Evolutionary conservation across 2,888 invertebrate genomes (phyloP), one percentile per base, ranked within the genome.

Genomic region (Andrena trimmerana): DNA sequence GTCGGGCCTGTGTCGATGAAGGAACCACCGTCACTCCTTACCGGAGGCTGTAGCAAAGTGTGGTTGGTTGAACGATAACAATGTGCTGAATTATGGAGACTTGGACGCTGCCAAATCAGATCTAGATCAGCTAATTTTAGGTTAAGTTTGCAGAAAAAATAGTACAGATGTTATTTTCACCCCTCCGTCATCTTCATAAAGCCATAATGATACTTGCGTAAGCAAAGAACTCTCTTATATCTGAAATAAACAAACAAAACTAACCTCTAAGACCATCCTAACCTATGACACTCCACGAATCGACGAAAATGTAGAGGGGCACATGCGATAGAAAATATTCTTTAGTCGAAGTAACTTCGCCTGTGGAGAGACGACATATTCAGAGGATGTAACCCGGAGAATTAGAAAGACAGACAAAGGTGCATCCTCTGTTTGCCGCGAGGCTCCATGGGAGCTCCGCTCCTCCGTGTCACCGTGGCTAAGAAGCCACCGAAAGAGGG

Each of bases 371-470:
- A 60, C 57, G 68, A 54, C 67, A 57, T 74, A 72, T 66, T 83
- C 75, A 31, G 62, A 52, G 50, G 68, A 59, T 66, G 77, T 83
- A 73, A 70, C 72, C 57, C 60, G n/a, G 54, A 33, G 73, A 78
- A 83, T 82, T 82, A 66, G 77, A 73, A 83, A 73, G 83, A 70
- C 72, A 70, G 78, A 72, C 73, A 66, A 66, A 77, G 77, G 77
- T 78, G 66, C 69, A 77, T 82, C 68, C 68, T 67, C 48, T 78
- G 70, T 77, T 77, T 77, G 70, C 77, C 16, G 48, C 63, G 69
- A 7, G 59, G 69, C 63, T 62, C 71, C 36, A 8, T 24, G 57
- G 59, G 59, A 76, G 59, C 72, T 50, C 54, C 6, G 70, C 36
- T 76, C 69, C 33, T 71, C 16, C 42, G 72, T 72, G 68, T 69